A percentile compares a stretch with the other conserved stretches of the same genome.
Evolutionary conservation across 2,797 vertebrate species (phyloP).

Genomic region (Trichosurus vulpecula): DNA sequence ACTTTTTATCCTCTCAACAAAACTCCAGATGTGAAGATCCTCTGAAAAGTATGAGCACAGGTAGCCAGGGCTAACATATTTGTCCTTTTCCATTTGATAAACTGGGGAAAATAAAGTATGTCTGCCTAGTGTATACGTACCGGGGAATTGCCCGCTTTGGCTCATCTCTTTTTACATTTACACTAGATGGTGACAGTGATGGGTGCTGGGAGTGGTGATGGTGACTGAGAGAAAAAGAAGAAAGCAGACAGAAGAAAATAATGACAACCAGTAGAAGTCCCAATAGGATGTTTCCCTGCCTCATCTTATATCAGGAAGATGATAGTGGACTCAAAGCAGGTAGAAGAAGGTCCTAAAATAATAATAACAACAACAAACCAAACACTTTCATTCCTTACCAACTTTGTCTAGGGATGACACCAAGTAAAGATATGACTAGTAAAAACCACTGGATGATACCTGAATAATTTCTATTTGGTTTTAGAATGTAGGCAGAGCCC

Average conservation of each 20-base stretch:
- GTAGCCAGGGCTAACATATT: background rate
- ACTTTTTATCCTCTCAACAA: background rate
- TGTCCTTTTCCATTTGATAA: background rate
- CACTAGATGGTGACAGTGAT: background rate
- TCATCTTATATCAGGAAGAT: background rate
- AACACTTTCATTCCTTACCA: background rate
- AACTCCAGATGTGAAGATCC: background rate
- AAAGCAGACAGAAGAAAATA: background rate
- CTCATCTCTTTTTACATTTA: background rate
- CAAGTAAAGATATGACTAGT: conserved; percentile 3
- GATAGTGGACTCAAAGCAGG: background rate
- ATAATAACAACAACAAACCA: background rate
- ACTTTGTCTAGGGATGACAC: background rate
- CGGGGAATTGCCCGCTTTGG: background rate
- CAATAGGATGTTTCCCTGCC: background rate
- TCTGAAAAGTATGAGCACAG: background rate
- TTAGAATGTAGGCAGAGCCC: background rate
- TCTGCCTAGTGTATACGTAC: background rate
- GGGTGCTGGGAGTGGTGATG: background rate
- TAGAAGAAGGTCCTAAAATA: background rate
- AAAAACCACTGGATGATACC: background rate
- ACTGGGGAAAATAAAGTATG: background rate
- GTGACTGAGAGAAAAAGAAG: background rate
- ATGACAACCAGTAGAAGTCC: background rate
- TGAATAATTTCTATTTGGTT: conserved; percentile 49